Percentiles rank a stretch among this genome's conserved stretches.
Conservation (phyloP, 2,113 vertebrate genomes). For the Eptesicus fuscus region DNA sequence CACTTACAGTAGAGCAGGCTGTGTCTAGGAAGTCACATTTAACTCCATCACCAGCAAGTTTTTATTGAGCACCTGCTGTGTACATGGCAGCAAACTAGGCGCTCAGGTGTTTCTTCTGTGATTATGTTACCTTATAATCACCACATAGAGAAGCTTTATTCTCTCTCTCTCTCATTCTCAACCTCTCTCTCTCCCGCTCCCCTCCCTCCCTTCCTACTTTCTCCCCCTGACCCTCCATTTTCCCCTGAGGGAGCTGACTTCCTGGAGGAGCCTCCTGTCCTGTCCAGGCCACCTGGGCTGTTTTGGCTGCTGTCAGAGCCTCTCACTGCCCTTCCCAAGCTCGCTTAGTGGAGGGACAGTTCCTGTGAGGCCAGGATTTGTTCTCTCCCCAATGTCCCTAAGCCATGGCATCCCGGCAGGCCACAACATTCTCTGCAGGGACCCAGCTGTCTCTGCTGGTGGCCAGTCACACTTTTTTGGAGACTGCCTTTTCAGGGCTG, state of each 20-base stretch:
- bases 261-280: neutral
- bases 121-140: constrained; percentile 18
- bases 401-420: neutral
- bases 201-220: rapidly evolving
- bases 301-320: neutral
- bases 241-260: neutral
- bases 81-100: constrained; percentile 2
- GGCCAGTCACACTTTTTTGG: neutral
- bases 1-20: neutral
- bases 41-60: constrained; percentile 12
- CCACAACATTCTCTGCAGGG: neutral
- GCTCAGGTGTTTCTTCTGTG: constrained; percentile 35
- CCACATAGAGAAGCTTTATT: neutral
- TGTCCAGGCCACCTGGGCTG: neutral
- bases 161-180: neutral
- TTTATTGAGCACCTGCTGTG: constrained; percentile 52
- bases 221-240: rapidly evolving
- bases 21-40: constrained; percentile 39
- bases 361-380: neutral
- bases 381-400: neutral
- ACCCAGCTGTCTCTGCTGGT: neutral
- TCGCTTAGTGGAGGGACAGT: neutral
- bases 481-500: neutral
- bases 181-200: neutral
- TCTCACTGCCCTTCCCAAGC: neutral